phyloP scores from a whole-genome alignment of 2,888 invertebrate genomes.

The Ashinkailepas kermadecensis region DNA sequence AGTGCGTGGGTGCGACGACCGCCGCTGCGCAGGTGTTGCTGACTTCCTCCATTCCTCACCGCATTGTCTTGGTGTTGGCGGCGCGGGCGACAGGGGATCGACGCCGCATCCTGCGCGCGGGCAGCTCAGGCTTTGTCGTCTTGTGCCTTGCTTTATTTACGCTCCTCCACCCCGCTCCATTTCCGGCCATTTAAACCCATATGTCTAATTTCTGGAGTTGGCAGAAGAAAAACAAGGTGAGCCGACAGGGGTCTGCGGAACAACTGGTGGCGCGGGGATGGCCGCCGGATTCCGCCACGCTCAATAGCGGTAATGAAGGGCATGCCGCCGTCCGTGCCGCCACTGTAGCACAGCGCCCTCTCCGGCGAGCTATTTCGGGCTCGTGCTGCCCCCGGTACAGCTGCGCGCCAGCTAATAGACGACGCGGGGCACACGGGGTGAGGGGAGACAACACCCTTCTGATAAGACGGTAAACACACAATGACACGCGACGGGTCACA shows the following conservation, averaged over 20 bases:
- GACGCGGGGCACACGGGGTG: not conserved
- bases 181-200: constrained; percentile 22
- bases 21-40: not conserved
- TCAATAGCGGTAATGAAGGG: not conserved
- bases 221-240: constrained; percentile 15
- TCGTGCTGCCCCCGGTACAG: not conserved
- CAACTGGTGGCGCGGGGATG: not conserved
- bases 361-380: not conserved
- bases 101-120: not conserved
- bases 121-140: not conserved
- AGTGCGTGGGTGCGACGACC: not conserved
- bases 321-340: not conserved
- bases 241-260: not conserved
- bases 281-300: not conserved
- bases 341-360: not conserved
- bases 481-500: constrained; percentile 12
- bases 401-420: constrained; percentile 6
- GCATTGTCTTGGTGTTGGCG: not conserved
- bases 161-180: not conserved
- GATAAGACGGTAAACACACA: constrained; percentile 10
- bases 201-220: constrained; percentile 3
- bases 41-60: not conserved
- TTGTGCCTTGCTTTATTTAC: constrained; percentile 1
- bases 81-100: not conserved
- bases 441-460: not conserved